Evolutionary conservation across 2,888 invertebrate species (phyloP).

Genomic region (Apamea monoglypha): DNA sequence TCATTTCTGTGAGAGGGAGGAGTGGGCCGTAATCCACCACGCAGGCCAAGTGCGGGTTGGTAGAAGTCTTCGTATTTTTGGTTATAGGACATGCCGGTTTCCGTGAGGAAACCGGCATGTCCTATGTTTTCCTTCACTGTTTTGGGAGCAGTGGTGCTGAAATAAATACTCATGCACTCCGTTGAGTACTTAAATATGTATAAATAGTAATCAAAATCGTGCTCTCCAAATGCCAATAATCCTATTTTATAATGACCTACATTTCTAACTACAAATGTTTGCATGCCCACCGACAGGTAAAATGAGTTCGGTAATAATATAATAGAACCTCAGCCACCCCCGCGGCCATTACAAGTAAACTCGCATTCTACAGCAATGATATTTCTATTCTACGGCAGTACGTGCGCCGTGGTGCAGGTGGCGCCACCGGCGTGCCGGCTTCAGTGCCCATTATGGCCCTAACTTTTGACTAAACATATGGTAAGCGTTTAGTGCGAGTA

Average conservation of each 20-base stretch:
- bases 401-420: constrained; percentile 37
- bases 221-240: neutral
- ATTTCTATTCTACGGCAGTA: constrained; percentile 46
- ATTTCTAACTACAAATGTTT: neutral
- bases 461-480: constrained; percentile 32
- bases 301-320: neutral
- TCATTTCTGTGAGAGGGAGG: too few relatives aligned
- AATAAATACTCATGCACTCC: neutral
- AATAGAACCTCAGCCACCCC: constrained; percentile 11
- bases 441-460: constrained; percentile 37
- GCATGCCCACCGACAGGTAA: neutral
- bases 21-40: too few relatives aligned
- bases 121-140: neutral
- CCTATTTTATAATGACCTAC: neutral
- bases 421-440: constrained; percentile 24
- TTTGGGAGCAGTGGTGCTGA: neutral
- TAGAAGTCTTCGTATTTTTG: too few relatives aligned
- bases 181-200: too few relatives aligned
- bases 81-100: too few relatives aligned
- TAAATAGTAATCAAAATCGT: neutral
- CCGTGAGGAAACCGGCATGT: too few relatives aligned
- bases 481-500: neutral
- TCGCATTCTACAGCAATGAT: constrained; percentile 32
- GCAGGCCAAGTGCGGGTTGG: too few relatives aligned
- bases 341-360: constrained; percentile 14